Evolutionary conservation across 2,888 invertebrate species (phyloP).

Genomic region (Dryobota labecula): DNA sequence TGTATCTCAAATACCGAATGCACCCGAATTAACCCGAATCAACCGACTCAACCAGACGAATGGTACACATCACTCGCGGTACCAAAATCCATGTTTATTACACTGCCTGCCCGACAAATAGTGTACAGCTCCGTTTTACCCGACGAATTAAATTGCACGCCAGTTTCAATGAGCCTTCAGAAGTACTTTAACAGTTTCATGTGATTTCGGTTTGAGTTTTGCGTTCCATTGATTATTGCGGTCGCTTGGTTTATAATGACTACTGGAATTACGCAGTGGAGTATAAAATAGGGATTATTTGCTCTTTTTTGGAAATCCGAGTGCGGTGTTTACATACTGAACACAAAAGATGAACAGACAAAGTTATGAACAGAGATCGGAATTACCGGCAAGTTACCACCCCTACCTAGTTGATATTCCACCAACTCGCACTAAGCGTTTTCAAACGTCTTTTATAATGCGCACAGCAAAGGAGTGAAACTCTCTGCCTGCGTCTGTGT

Average conservation of each 20-base stretch:
- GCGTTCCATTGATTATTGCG: constrained; percentile 26
- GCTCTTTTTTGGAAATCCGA: background rate
- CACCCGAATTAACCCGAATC: constrained; percentile 26
- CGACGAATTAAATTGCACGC: constrained; percentile 43
- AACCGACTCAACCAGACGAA: constrained; percentile 54
- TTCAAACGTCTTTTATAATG: too few relatives aligned
- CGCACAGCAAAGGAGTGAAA: too few relatives aligned
- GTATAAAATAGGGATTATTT: too few relatives aligned
- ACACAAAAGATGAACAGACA: too few relatives aligned
- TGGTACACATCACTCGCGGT: constrained; percentile 59
- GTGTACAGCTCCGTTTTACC: constrained; percentile 30
- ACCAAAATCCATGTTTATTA: constrained; percentile 71
- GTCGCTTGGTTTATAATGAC: too few relatives aligned
- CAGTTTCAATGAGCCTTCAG: constrained; percentile 39
- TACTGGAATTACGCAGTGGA: too few relatives aligned
- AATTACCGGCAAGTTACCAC: too few relatives aligned
- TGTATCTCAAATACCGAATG: constrained; percentile 25
- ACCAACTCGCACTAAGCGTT: too few relatives aligned
- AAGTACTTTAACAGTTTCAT: constrained; percentile 41
- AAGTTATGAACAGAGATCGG: too few relatives aligned
- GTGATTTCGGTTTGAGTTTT: constrained; percentile 26
- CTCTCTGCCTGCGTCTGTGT: too few relatives aligned
- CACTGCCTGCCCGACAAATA: constrained; percentile 36
- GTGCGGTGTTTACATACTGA: background rate
- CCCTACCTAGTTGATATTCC: too few relatives aligned